These are phyloP conservation scores for Poecile atricapillus DNA, from an alignment of 2,113 vertebrate species.

Conservation along the genomic window DNA sequence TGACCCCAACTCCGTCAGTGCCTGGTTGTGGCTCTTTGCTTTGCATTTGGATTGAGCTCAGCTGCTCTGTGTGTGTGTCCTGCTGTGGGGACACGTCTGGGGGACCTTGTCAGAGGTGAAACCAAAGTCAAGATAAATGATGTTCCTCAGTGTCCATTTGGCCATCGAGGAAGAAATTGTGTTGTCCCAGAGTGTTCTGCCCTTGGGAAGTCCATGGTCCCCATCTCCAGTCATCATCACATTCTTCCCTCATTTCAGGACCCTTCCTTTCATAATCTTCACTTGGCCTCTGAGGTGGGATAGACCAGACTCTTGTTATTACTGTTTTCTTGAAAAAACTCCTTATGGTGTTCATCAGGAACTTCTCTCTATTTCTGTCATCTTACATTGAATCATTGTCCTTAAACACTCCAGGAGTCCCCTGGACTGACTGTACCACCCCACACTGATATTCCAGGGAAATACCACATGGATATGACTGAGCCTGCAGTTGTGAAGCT, in stretches of 20 bases:
- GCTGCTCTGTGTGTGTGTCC: neutral
- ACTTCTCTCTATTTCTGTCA: rapidly evolving
- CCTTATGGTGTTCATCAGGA: rapidly evolving
- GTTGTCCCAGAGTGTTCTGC: rapidly evolving
- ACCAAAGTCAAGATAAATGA: rapidly evolving
- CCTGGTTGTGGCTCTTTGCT: neutral
- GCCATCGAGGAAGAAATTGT: rapidly evolving
- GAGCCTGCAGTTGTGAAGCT: neutral
- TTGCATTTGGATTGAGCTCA: neutral
- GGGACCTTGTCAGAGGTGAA: neutral
- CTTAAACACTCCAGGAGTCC: neutral
- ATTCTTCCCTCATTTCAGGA: neutral
- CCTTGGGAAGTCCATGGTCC: rapidly evolving
- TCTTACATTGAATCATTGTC: rapidly evolving
- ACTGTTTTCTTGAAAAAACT: neutral
- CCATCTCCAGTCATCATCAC: neutral
- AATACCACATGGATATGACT: neutral
- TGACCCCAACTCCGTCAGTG: rapidly evolving
- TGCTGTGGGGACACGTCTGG: rapidly evolving
- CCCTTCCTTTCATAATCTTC: neutral
- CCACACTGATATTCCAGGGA: neutral
- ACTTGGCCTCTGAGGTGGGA: rapidly evolving
- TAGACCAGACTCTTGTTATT: neutral
- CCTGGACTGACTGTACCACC: neutral
- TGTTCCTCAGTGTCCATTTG: neutral